Conservation (phyloP, 1,140 invertebrate genomes). For the Drosophila nannoptera region DNA sequence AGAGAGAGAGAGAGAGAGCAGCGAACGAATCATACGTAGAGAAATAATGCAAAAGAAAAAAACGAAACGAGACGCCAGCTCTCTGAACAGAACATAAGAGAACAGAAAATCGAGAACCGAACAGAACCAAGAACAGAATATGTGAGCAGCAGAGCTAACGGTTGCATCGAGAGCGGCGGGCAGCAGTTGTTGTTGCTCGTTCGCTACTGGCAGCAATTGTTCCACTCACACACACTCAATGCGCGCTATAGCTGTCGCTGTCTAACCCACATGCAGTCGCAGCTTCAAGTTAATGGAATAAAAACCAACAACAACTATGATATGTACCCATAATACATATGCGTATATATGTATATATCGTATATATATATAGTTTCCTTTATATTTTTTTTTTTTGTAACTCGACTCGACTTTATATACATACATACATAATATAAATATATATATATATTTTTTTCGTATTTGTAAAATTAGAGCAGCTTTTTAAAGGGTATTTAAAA, state of each 20-base stretch:
- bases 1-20: constrained; percentile 7
- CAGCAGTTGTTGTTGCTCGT: constrained; percentile 11
- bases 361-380: constrained; percentile 33
- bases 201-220: too few relatives aligned
- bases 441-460: constrained; percentile 55
- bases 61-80: constrained; percentile 36
- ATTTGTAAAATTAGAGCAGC: constrained; percentile 71
- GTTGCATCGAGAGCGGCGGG: constrained; percentile 19
- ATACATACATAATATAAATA: constrained; percentile 42
- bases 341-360: constrained; percentile 22
- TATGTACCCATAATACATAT: constrained; percentile 35
- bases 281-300: constrained; percentile 31
- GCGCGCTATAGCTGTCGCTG: constrained; percentile 42
- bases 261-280: constrained; percentile 47
- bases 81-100: constrained; percentile 49
- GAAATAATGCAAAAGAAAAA: constrained; percentile 6
- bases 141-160: constrained; percentile 7
- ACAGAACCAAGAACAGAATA: constrained; percentile 29
- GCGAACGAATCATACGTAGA: not conserved
- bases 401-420: constrained; percentile 53
- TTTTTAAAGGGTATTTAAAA: constrained; percentile 55
- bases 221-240: constrained; percentile 42
- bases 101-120: constrained; percentile 38
- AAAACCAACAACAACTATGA: constrained; percentile 33
- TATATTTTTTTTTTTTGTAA: constrained; percentile 61